Evolutionary conservation across 2,888 invertebrate genomes (phyloP).

Genomic region (Tholera decimalis): DNA sequence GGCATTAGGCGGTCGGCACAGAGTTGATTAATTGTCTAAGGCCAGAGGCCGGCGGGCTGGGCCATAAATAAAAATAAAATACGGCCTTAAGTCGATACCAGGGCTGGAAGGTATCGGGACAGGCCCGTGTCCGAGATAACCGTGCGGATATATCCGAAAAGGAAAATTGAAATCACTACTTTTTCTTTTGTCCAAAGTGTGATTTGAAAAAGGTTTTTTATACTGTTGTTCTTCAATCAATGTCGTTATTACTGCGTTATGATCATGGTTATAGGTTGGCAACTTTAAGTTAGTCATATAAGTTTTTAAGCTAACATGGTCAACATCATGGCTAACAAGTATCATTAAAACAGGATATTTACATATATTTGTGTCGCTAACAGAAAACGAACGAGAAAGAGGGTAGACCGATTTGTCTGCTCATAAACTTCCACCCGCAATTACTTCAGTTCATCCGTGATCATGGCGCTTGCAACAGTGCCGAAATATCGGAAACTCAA

Average conservation of each 20-base stretch:
- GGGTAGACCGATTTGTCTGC: no score
- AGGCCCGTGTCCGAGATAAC: conserved; percentile 53
- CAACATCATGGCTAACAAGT: no score
- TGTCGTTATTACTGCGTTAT: background rate
- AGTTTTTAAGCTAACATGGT: no score
- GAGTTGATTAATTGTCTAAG: conserved; percentile 81
- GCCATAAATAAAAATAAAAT: conserved; percentile 83
- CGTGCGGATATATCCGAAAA: conserved; percentile 52
- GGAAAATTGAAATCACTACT: conserved; percentile 49
- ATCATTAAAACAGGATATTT: no score
- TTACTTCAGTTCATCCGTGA: no score
- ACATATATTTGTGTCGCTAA: no score
- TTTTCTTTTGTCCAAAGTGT: conserved; percentile 15
- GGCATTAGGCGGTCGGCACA: conserved; percentile 76
- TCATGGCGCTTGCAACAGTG: no score
- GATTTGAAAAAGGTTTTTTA: conserved; percentile 2
- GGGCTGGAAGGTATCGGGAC: conserved; percentile 63
- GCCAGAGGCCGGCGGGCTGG: conserved; percentile 70
- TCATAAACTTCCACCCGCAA: no score
- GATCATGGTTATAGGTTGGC: conserved; percentile 9
- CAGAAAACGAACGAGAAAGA: no score
- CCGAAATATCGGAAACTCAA: no score
- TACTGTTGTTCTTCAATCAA: conserved; percentile 8
- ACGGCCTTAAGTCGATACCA: conserved; percentile 70
- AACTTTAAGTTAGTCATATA: conserved; percentile 26